phyloP scores from a whole-genome alignment of 2,797 vertebrate genomes.

The Poecilia velifera region DNA sequence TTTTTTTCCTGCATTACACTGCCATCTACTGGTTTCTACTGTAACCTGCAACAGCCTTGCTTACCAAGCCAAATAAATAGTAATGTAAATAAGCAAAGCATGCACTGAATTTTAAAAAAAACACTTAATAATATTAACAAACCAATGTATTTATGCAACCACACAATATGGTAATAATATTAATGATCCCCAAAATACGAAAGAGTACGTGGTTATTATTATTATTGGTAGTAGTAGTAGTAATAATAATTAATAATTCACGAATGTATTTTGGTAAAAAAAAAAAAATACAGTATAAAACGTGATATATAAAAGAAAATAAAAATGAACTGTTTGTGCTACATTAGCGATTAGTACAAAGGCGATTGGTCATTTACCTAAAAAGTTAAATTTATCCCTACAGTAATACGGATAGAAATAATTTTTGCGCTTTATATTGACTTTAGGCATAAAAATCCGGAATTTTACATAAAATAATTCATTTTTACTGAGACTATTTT shows the following conservation, averaged over 20 bases:
- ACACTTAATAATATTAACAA: not conserved
- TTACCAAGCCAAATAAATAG: not conserved
- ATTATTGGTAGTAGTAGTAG: too few relatives aligned
- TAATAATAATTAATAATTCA: not conserved
- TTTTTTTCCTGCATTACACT: constrained; percentile 14
- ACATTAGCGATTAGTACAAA: not conserved
- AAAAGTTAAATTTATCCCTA: not conserved
- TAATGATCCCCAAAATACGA: not conserved
- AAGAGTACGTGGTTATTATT: not conserved
- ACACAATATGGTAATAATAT: not conserved
- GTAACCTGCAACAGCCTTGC: not conserved
- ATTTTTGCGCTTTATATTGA: not conserved
- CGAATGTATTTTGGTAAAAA: not conserved
- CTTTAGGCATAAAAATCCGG: not conserved
- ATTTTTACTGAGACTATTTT: not conserved
- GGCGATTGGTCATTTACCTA: not conserved
- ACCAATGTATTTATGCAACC: not conserved
- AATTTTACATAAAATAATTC: not conserved
- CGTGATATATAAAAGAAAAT: not conserved
- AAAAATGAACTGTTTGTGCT: not conserved
- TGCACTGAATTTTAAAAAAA: too few relatives aligned
- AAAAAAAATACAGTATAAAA: not conserved
- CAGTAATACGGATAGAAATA: not conserved
- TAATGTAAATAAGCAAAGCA: not conserved
- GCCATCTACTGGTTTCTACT: constrained; percentile 37